Percentiles rank a stretch among this genome's conserved stretches.
phyloP scores from a whole-genome alignment of 2,888 invertebrate species.

The Hoplodrina blanda region DNA sequence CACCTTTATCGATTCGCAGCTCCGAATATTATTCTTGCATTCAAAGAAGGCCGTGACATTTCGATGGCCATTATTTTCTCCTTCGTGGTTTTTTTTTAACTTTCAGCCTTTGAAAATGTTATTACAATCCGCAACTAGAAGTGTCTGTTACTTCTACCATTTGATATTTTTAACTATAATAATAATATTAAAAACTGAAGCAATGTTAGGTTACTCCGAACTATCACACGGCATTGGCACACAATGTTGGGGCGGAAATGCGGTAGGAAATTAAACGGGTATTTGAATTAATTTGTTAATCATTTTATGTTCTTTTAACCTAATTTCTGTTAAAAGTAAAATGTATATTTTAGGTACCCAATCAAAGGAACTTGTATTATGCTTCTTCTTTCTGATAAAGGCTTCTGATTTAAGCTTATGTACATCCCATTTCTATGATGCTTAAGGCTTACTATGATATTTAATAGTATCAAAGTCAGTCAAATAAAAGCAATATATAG shows the following conservation, averaged over 20 bases:
- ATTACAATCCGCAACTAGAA: not conserved
- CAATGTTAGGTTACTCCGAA: not conserved
- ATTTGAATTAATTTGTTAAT: slow-evolving; percentile 19
- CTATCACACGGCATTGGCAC: not conserved
- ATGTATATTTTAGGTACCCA: too few species aligned
- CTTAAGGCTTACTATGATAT: too few species aligned
- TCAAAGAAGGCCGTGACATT: slow-evolving; percentile 62
- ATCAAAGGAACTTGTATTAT: too few species aligned
- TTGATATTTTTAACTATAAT: not conserved
- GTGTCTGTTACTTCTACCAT: slow-evolving; percentile 24
- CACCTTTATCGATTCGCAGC: slow-evolving; percentile 77
- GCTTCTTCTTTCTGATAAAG: too few species aligned
- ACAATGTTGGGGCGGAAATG: not conserved
- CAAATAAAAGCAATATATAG: too few species aligned
- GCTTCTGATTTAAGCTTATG: too few species aligned
- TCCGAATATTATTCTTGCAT: slow-evolving; percentile 65
- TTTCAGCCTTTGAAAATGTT: slow-evolving; percentile 13
- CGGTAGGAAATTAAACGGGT: not conserved
- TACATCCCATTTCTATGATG: too few species aligned
- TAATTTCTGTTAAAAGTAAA: not conserved
- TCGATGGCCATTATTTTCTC: slow-evolving; percentile 56
- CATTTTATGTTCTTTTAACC: not conserved
- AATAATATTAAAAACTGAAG: not conserved
- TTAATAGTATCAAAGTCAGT: too few species aligned
- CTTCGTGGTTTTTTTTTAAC: slow-evolving; percentile 34